These are phyloP conservation scores for Oncorhynchus kisutch DNA, from an alignment of 2,113 vertebrate genomes.

Conservation along the genomic window DNA sequence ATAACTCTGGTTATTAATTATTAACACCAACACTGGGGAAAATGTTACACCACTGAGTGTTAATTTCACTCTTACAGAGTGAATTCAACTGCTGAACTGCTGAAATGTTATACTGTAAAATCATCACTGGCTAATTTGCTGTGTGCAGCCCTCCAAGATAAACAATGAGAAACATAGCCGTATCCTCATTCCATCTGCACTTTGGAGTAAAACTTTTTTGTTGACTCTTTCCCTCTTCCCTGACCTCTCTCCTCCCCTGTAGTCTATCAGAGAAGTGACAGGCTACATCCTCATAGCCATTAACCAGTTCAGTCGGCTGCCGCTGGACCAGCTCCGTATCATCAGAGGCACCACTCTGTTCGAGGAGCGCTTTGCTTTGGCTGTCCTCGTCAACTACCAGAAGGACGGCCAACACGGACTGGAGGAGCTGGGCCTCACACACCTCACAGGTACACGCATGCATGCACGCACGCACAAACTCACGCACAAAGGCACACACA, in stretches of 20 bases:
- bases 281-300: constrained; percentile 89
- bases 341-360: constrained; percentile 87
- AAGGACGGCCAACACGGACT: constrained; percentile 80
- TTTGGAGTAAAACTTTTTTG: neutral
- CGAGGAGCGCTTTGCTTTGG: constrained; percentile 81
- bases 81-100: no score
- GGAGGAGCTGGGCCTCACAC: constrained; percentile 81
- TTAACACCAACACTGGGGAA: no score
- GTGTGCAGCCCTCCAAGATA: no score
- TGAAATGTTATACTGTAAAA: no score
- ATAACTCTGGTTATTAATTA: no score
- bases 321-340: constrained; percentile 85
- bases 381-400: constrained; percentile 87
- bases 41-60: no score
- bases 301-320: constrained; percentile 83
- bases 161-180: no score
- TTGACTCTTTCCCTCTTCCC: neutral
- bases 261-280: constrained; percentile 94
- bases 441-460: constrained; percentile 82
- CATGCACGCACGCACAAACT: neutral
- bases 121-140: no score
- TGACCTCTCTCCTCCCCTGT: constrained; percentile 15
- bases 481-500: neutral
- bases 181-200: no score
- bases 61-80: no score